Conservation (phyloP, 92 coral and sea anemone species). For the Meandrina meandrites region DNA sequence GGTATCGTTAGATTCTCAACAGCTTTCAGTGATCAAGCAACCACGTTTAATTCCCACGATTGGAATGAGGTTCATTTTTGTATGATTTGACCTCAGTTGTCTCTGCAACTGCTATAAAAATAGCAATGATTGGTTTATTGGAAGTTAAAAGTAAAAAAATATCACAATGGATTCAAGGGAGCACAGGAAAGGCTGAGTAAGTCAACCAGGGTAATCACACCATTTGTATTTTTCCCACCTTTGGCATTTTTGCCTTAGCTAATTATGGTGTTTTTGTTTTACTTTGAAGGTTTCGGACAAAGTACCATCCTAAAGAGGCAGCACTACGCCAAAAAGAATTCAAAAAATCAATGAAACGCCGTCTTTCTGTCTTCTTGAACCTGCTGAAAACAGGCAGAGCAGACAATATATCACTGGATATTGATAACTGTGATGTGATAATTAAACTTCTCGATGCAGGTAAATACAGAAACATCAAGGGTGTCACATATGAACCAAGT, state of each 20-base stretch:
- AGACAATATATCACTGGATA: conserved; percentile 69
- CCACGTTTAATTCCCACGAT: conserved; percentile 24
- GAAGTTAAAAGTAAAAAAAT: conserved; percentile 21
- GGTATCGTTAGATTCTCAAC: conserved; percentile 31
- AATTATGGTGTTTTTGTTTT: background rate
- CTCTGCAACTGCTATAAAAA: conserved; percentile 40
- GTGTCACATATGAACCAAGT: too few relatives aligned
- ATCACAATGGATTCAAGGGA: conserved; percentile 39
- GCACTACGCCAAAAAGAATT: conserved; percentile 76
- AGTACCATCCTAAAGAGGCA: conserved; percentile 89
- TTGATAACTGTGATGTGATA: conserved; percentile 88
- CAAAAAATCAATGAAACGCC: conserved; percentile 77
- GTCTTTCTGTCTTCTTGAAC: conserved; percentile 83
- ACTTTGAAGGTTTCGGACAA: conserved; percentile 78
- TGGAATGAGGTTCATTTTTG: conserved; percentile 27
- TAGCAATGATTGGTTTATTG: conserved; percentile 42
- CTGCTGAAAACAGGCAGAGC: conserved; percentile 78
- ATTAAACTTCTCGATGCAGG: conserved; percentile 95
- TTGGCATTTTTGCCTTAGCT: background rate
- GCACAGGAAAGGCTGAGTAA: conserved; percentile 31
- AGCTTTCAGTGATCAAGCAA: conserved; percentile 25
- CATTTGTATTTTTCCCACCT: conserved; percentile 30
- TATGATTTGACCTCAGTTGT: conserved; percentile 33
- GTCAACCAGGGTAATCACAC: conserved; percentile 23
- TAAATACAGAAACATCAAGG: conserved; percentile 19